A percentile compares a stretch with the other conserved stretches of the same genome.
These are phyloP conservation scores for Coreius guichenoti DNA, from an alignment of 2,797 vertebrate species.

Conservation along the genomic window DNA sequence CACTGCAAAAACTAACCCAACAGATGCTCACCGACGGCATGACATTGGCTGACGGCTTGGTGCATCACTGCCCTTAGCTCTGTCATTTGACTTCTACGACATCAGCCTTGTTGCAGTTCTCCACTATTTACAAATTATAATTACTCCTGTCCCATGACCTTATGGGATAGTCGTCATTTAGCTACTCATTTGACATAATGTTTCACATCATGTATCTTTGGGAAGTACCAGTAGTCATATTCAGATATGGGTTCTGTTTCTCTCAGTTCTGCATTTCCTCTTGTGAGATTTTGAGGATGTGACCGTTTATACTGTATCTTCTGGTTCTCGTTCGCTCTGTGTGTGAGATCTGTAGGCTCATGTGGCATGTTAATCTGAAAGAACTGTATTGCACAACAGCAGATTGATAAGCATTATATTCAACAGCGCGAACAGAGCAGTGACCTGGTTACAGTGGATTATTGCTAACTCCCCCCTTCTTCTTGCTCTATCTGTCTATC, in stretches of 20 bases:
- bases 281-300: slow-evolving; percentile 43
- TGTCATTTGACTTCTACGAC: neutral
- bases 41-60: neutral
- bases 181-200: neutral
- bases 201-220: neutral
- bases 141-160: no score
- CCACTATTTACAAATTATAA: neutral
- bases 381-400: neutral
- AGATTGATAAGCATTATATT: slow-evolving; percentile 27
- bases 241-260: neutral
- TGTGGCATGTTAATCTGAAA: slow-evolving; percentile 29
- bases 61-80: neutral
- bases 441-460: slow-evolving; percentile 44
- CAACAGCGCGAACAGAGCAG: slow-evolving; percentile 7
- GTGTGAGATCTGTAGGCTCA: slow-evolving; percentile 14
- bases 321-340: slow-evolving; percentile 16
- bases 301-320: slow-evolving; percentile 40
- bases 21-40: neutral
- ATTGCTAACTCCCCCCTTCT: slow-evolving; percentile 51
- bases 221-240: neutral
- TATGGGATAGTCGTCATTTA: neutral
- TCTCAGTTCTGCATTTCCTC: slow-evolving; percentile 40
- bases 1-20: neutral
- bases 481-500: slow-evolving; percentile 17
- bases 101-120: neutral